Conservation (phyloP, 2,797 vertebrate species). For the Eutrigla gurnardus region DNA sequence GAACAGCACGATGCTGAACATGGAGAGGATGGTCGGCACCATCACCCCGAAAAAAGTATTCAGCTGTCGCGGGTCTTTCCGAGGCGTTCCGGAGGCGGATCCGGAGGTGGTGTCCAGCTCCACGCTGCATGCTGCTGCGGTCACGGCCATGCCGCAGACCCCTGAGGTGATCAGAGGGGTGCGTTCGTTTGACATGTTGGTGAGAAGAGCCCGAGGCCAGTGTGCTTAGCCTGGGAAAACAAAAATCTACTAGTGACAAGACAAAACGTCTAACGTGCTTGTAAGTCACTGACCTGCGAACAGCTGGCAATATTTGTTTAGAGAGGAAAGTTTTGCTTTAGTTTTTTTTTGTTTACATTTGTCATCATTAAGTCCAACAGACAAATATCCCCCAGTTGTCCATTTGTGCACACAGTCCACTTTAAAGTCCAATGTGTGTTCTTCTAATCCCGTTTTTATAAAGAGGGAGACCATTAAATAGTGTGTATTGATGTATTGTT, state of each 20-base stretch:
- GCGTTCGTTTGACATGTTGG: constrained; percentile 88
- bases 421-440: neutral
- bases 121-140: constrained; percentile 57
- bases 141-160: constrained; percentile 82
- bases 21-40: constrained; percentile 93
- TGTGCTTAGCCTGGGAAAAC: constrained; percentile 28
- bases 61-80: constrained; percentile 79
- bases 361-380: neutral
- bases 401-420: neutral
- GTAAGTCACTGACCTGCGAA: neutral
- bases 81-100: constrained; percentile 30
- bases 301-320: too few species aligned
- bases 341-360: neutral
- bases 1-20: constrained; percentile 95
- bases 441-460: neutral
- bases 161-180: constrained; percentile 88
- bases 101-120: constrained; percentile 42
- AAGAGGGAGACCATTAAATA: neutral
- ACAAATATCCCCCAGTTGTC: neutral
- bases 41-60: constrained; percentile 95
- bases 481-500: neutral
- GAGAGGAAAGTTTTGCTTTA: neutral
- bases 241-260: constrained; percentile 1
- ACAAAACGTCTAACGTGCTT: neutral
- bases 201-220: constrained; percentile 6